phyloP scores from a whole-genome alignment of 1,140 invertebrate genomes.

The Hestina assimilis region DNA sequence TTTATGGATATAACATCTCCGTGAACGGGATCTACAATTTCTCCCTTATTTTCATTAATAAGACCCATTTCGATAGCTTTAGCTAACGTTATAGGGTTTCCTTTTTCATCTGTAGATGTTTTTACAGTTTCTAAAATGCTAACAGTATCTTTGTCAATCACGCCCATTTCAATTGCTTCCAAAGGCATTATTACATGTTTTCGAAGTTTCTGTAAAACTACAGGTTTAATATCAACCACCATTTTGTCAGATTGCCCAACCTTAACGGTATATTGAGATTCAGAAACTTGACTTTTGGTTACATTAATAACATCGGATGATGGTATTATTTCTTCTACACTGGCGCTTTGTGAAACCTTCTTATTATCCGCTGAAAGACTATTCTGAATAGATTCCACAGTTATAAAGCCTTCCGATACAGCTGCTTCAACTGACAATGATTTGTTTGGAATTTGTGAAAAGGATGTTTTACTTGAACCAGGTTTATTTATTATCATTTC shows the following conservation, averaged over 20 bases:
- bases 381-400: constrained; percentile 66
- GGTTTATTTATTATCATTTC: neutral
- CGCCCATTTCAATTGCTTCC: constrained; percentile 85
- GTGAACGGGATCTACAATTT: constrained; percentile 89
- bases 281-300: constrained; percentile 76
- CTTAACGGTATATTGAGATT: constrained; percentile 84
- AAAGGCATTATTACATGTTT: constrained; percentile 85
- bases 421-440: constrained; percentile 61
- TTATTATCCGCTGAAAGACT: constrained; percentile 57
- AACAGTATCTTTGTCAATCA: constrained; percentile 87
- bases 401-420: constrained; percentile 69
- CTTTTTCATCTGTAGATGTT: constrained; percentile 77
- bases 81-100: constrained; percentile 82
- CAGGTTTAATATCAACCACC: constrained; percentile 83
- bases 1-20: constrained; percentile 88
- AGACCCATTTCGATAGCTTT: constrained; percentile 88
- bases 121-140: constrained; percentile 82
- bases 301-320: constrained; percentile 57
- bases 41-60: constrained; percentile 87
- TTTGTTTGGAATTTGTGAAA: constrained; percentile 31
- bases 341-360: constrained; percentile 44
- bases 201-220: constrained; percentile 87
- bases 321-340: constrained; percentile 52
- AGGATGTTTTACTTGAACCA: constrained; percentile 12
- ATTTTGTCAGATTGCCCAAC: constrained; percentile 70